Evolutionary conservation across 2,797 vertebrate genomes (phyloP).

Genomic region (Rhinatrema bivittatum): DNA sequence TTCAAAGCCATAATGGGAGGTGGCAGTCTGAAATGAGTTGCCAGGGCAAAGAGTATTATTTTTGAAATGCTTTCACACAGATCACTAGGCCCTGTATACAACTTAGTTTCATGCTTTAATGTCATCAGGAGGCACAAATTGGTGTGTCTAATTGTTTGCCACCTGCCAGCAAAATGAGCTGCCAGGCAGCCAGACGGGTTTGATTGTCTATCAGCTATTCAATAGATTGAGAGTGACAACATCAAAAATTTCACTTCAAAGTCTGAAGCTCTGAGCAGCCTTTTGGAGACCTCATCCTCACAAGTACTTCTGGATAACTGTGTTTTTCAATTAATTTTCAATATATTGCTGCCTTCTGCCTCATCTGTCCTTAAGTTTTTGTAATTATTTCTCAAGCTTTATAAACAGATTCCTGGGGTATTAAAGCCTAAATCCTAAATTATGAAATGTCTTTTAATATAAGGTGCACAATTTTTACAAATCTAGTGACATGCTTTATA

Average conservation of each 20-base stretch:
- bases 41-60: slow-evolving; percentile 94
- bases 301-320: slow-evolving; percentile 62
- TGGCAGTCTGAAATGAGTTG: slow-evolving; percentile 98
- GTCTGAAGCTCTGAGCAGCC: slow-evolving; percentile 60
- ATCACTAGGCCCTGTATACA: slow-evolving; percentile 80
- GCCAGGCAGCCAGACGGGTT: slow-evolving; percentile 77
- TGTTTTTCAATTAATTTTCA: slow-evolving; percentile 69
- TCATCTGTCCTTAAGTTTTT: slow-evolving; percentile 57
- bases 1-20: slow-evolving; percentile 88
- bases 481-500: slow-evolving; percentile 33
- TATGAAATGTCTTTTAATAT: slow-evolving; percentile 49
- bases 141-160: slow-evolving; percentile 99
- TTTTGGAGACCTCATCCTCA: slow-evolving; percentile 53
- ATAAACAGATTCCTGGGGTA: slow-evolving; percentile 50
- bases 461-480: slow-evolving; percentile 38
- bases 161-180: slow-evolving; percentile 98
- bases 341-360: slow-evolving; percentile 52
- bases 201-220: slow-evolving; percentile 84
- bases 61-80: slow-evolving; percentile 99
- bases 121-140: slow-evolving; percentile 87
- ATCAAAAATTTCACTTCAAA: slow-evolving; percentile 81
- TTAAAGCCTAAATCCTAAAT: slow-evolving; percentile 36
- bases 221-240: slow-evolving; percentile 90
- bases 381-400: slow-evolving; percentile 52
- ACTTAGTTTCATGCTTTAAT: slow-evolving; percentile 93